Conservation (phyloP, 1,140 invertebrate genomes). For the Trissolcus basalis region DNA sequence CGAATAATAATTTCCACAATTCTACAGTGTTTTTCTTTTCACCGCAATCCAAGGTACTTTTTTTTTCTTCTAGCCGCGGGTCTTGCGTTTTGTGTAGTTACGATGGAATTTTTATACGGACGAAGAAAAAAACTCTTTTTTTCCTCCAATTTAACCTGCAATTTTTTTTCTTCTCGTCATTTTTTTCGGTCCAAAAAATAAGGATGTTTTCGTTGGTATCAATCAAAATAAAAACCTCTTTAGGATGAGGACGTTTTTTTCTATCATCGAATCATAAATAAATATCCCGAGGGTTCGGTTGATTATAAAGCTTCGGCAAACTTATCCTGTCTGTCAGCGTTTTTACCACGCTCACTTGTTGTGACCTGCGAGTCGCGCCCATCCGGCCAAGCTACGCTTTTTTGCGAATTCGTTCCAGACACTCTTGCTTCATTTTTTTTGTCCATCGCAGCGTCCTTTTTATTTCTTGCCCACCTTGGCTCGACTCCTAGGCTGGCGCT, state of each 20-base stretch:
- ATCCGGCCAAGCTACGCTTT: constrained; percentile 39
- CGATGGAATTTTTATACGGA: too few relatives aligned
- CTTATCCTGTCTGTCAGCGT: constrained; percentile 38
- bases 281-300: constrained; percentile 9
- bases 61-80: too few relatives aligned
- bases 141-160: too few relatives aligned
- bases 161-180: too few relatives aligned
- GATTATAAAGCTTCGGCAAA: constrained; percentile 6
- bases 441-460: constrained; percentile 37
- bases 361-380: constrained; percentile 50
- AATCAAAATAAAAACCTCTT: too few relatives aligned
- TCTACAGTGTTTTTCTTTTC: constrained; percentile 18
- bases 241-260: constrained; percentile 3
- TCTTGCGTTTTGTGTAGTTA: too few relatives aligned
- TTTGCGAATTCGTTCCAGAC: constrained; percentile 49
- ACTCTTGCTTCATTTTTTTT: constrained; percentile 50
- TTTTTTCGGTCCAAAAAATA: too few relatives aligned
- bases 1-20: constrained; percentile 38
- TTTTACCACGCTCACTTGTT: constrained; percentile 50
- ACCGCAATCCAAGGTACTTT: not conserved
- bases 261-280: constrained; percentile 8
- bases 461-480: constrained; percentile 43
- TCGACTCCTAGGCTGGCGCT: constrained; percentile 35
- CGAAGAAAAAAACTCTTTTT: too few relatives aligned
- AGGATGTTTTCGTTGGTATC: too few relatives aligned